phyloP scores from a whole-genome alignment of 1,140 invertebrate genomes.

The Metaphire vulgaris region DNA sequence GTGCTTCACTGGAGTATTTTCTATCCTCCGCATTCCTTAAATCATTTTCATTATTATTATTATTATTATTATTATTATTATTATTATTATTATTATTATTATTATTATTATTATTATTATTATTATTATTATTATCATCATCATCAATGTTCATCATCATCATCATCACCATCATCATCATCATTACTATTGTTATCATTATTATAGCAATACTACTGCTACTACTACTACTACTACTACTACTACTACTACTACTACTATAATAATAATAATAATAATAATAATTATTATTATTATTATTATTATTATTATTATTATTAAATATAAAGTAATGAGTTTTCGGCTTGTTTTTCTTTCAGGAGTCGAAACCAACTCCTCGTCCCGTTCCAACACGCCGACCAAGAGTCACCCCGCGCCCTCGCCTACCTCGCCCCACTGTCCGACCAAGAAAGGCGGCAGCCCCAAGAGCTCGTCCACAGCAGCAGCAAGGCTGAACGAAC shows the following conservation, averaged over 20 bases:
- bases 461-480: neutral
- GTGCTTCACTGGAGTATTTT: too few relatives aligned
- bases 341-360: too few relatives aligned
- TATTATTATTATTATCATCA: neutral
- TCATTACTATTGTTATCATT: conserved; percentile 5
- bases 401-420: too few relatives aligned
- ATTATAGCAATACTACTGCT: conserved; percentile 13
- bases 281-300: conserved; percentile 11
- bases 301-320: neutral
- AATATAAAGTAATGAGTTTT: too few relatives aligned
- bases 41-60: too few relatives aligned
- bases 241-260: neutral
- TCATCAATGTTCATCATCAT: conserved; percentile 13
- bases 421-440: too few relatives aligned
- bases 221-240: too few relatives aligned
- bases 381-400: too few relatives aligned
- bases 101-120: neutral
- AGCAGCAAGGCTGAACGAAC: neutral
- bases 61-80: too few relatives aligned
- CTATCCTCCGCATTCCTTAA: too few relatives aligned
- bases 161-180: conserved; percentile 23
- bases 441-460: neutral
- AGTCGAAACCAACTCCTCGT: too few relatives aligned
- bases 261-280: conserved; percentile 10
- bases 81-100: neutral